These are phyloP conservation scores for Gymnoscelis rufifasciata DNA, from an alignment of 2,888 invertebrate genomes.

Conservation along the genomic window DNA sequence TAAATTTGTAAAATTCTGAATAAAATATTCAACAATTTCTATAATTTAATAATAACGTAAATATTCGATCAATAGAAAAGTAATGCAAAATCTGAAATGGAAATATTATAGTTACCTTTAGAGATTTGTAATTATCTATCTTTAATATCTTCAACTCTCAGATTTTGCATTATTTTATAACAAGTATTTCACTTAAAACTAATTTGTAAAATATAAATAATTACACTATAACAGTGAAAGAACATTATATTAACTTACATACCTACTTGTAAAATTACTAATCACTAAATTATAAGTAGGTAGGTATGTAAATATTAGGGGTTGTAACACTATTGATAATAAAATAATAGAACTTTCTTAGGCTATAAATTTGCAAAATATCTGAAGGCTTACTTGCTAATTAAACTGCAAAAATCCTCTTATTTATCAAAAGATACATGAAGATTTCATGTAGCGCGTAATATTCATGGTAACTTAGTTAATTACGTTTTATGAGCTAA, in stretches of 20 bases:
- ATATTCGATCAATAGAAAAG: conserved; percentile 33
- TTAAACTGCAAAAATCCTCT: background rate
- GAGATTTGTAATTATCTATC: too few relatives aligned
- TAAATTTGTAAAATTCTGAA: conserved; percentile 76
- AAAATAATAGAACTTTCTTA: too few relatives aligned
- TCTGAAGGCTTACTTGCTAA: background rate
- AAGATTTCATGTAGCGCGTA: too few relatives aligned
- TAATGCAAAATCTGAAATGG: background rate
- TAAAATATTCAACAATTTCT: conserved; percentile 67
- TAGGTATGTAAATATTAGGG: conserved; percentile 24
- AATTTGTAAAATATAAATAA: background rate
- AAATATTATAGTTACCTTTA: background rate
- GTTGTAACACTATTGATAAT: conserved; percentile 26
- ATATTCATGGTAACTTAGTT: background rate
- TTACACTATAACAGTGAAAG: background rate
- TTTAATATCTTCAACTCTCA: too few relatives aligned
- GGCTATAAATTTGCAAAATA: background rate
- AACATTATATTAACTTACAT: conserved; percentile 14
- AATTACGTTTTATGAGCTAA: background rate
- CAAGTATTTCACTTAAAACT: background rate
- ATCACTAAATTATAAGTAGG: conserved; percentile 57
- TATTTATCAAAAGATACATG: too few relatives aligned
- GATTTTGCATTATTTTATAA: background rate
- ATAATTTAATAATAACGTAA: conserved; percentile 49
- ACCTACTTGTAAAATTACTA: conserved; percentile 40